Percentiles rank a stretch among this genome's conserved stretches.
Evolutionary conservation across 1,140 invertebrate genomes (phyloP).

Genomic region (Papilio glaucus): DNA sequence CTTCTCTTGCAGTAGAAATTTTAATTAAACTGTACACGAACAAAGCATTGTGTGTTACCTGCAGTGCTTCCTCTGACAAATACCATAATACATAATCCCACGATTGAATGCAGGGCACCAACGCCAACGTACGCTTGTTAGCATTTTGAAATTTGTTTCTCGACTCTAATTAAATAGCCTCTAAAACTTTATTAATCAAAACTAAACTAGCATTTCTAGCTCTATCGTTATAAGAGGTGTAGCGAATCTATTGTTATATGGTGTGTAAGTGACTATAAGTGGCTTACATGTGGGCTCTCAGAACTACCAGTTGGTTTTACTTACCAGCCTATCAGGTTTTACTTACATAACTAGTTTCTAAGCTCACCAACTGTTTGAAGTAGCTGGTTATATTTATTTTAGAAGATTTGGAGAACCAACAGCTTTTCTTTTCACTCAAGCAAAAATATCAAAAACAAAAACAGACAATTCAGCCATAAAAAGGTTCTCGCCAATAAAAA

Average conservation of each 20-base stretch:
- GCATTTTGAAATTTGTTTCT: conserved; percentile 18
- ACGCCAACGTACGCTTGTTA: conserved; percentile 5
- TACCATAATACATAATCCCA: not conserved
- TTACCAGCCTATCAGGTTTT: no score
- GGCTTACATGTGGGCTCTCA: not conserved
- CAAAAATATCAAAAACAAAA: no score
- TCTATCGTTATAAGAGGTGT: conserved; percentile 6
- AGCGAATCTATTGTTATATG: no score
- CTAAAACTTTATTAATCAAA: conserved; percentile 17
- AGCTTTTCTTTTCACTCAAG: no score
- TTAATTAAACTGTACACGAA: conserved; percentile 1
- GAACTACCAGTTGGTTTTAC: not conserved
- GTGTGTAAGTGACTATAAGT: not conserved
- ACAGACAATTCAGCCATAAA: no score
- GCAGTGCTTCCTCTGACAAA: not conserved
- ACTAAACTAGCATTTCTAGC: not conserved
- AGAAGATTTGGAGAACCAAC: no score
- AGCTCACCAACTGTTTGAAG: not conserved
- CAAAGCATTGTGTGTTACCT: not conserved
- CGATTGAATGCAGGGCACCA: not conserved
- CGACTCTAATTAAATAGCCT: conserved; percentile 4
- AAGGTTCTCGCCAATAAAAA: no score
- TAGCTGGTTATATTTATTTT: not conserved
- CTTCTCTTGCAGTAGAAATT: not conserved
- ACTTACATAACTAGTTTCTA: not conserved